phyloP scores from a whole-genome alignment of 2,797 vertebrate species.

The Peromyscus nudipes region DNA sequence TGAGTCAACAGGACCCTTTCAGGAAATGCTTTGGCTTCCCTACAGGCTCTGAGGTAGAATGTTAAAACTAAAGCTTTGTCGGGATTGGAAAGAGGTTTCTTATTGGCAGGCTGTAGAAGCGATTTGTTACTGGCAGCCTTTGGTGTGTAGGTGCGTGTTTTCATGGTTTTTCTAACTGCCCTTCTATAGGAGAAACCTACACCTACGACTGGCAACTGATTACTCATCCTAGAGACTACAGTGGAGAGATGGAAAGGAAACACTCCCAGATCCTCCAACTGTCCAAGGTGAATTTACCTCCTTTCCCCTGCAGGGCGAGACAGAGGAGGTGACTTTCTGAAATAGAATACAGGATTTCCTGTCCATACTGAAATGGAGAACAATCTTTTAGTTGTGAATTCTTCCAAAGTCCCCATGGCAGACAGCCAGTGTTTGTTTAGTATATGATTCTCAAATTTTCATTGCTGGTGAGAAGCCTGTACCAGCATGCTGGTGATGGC shows the following conservation, averaged over 20 bases:
- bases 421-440: conserved; percentile 81
- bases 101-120: conserved; percentile 64
- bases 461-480: conserved; percentile 77
- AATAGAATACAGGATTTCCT: conserved; percentile 59
- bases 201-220: conserved; percentile 95
- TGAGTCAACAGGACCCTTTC: conserved; percentile 60
- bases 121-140: conserved; percentile 72
- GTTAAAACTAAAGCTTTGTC: conserved; percentile 67
- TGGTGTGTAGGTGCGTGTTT: conserved; percentile 80
- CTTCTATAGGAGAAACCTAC: conserved; percentile 92
- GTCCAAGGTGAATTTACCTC: conserved; percentile 92
- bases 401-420: conserved; percentile 68
- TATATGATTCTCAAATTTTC: conserved; percentile 74
- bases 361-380: conserved; percentile 45
- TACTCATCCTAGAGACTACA: conserved; percentile 96
- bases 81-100: conserved; percentile 68
- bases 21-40: conserved; percentile 47
- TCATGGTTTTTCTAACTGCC: conserved; percentile 81
- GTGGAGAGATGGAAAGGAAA: conserved; percentile 96
- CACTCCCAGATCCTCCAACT: conserved; percentile 93
- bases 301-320: conserved; percentile 40
- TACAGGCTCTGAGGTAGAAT: conserved; percentile 55
- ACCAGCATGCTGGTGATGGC: conserved; percentile 70
- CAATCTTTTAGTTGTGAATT: conserved; percentile 64
- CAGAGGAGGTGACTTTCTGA: conserved; percentile 43